These are phyloP conservation scores for Drosophila kohkoa DNA, from an alignment of 1,140 invertebrate species.

Conservation along the genomic window DNA sequence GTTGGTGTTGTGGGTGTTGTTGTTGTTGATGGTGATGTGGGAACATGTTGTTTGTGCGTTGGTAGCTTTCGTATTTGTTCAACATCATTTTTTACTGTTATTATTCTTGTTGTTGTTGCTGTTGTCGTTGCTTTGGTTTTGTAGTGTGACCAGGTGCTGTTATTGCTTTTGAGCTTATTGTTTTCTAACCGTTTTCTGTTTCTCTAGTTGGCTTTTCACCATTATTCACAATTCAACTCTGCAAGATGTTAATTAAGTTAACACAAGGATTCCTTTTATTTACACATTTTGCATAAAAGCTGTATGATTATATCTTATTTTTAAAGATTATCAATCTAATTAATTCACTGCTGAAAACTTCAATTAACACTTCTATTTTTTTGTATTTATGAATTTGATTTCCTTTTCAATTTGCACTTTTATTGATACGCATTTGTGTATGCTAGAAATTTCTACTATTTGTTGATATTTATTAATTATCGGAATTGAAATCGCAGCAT, in stretches of 20 bases:
- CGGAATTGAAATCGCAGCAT: constrained; percentile 6
- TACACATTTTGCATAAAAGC: constrained; percentile 13
- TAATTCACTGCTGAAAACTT: constrained; percentile 18
- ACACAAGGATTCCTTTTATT: background rate
- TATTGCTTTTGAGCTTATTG: constrained; percentile 9
- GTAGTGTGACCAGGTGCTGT: constrained; percentile 30
- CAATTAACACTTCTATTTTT: constrained; percentile 41
- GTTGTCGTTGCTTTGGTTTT: constrained; percentile 11
- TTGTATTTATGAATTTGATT: constrained; percentile 19
- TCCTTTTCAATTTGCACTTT: constrained; percentile 44
- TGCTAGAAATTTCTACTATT: constrained; percentile 28
- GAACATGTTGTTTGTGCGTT: constrained; percentile 75
- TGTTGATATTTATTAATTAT: constrained; percentile 42
- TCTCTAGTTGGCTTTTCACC: background rate
- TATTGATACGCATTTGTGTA: constrained; percentile 17
- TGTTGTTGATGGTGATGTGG: constrained; percentile 57
- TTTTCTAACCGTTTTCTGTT: background rate
- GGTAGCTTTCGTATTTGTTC: constrained; percentile 76
- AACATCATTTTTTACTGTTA: constrained; percentile 70
- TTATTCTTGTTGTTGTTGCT: constrained; percentile 8
- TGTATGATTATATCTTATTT: background rate
- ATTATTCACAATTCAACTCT: constrained; percentile 14
- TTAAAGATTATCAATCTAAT: constrained; percentile 12
- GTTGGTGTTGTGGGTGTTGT: constrained; percentile 36
- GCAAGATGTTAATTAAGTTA: background rate